These are phyloP conservation scores for Chaetura pelagica DNA, from an alignment of 2,113 vertebrate species.

Conservation along the genomic window DNA sequence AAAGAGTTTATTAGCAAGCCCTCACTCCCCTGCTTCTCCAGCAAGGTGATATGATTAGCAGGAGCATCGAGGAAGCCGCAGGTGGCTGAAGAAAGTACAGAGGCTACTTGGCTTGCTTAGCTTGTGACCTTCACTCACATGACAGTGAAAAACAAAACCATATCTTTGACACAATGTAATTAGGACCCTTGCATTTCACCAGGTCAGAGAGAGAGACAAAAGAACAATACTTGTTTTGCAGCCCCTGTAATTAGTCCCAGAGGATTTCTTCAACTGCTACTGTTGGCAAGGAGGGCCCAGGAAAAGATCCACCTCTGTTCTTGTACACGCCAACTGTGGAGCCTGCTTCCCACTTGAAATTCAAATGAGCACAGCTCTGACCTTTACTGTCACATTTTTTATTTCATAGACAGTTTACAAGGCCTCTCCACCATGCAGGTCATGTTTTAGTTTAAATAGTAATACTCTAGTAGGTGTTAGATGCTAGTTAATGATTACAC, in stretches of 20 bases:
- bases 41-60: conserved; percentile 28
- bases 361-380: conserved; percentile 80
- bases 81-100: conserved; percentile 25
- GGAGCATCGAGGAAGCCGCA: not conserved
- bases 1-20: conserved; percentile 67
- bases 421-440: conserved; percentile 82
- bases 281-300: conserved; percentile 62
- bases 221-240: conserved; percentile 79
- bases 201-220: conserved; percentile 40
- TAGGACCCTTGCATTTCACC: conserved; percentile 57
- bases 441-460: conserved; percentile 88
- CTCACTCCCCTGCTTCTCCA: conserved; percentile 23
- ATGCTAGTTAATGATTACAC: conserved; percentile 86
- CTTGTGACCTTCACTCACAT: conserved; percentile 55
- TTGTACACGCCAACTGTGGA: not conserved
- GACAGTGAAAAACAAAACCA: conserved; percentile 59
- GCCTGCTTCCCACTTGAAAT: conserved; percentile 81
- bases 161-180: conserved; percentile 60
- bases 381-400: conserved; percentile 86
- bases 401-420: conserved; percentile 85
- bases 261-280: conserved; percentile 77
- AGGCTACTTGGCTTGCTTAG: conserved; percentile 44
- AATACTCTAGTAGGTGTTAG: conserved; percentile 84
- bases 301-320: conserved; percentile 55
- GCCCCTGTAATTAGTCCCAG: conserved; percentile 82